Base-by-base conservation (phyloP, 1,140 invertebrate species). In the Zaprionus ornatus region DNA sequence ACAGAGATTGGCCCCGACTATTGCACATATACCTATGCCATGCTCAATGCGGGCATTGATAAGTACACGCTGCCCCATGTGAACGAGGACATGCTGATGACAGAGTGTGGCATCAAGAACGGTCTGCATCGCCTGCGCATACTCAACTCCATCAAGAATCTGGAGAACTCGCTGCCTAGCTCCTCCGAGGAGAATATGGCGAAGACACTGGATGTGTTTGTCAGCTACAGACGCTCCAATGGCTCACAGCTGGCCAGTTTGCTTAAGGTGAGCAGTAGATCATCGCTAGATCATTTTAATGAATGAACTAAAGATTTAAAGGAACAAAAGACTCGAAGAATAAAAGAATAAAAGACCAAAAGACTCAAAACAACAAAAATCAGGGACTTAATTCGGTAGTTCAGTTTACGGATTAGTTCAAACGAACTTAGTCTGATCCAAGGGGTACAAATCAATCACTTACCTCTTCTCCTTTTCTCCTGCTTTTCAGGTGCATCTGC, bases 211-310 rank as follows among this genome's bases (percentile, higher is more conserved):
- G 99, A 99, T 93, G 98, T 99, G 3, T 99, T 99, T 93, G 98
- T 99, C 70, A 99, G 98, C 93, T 99, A 99, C 92, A 94, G 99
- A 79, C 94, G 99, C 85, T 99, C 98, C 1, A 99, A 99, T 93
- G 99, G 99, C 63, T 99, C 99, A 23, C 99, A 99, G 93, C 93
- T 99, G 76, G 99, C 99, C 45, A 97, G 96, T 94, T 94, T 97
- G 72, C 93, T 98, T 54, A 97, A 97, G 93, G 92, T 92, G 56
- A 35, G 75, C 74, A 50, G 5, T 0, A n/a, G 37, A 6, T 42
- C 40, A 17, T 17, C 0, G 15, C 9, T 9, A 9, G 7, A 45
- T 17, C 25, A 27, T 27, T 2, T 29, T 29, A 9, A 29, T 0
- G 9, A 29, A 10, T 0, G 0, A 32, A 32, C 29, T 32, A 3